These are phyloP conservation scores for Gnathonemus longibarbis DNA, from an alignment of 2,113 vertebrate genomes.

Conservation along the genomic window DNA sequence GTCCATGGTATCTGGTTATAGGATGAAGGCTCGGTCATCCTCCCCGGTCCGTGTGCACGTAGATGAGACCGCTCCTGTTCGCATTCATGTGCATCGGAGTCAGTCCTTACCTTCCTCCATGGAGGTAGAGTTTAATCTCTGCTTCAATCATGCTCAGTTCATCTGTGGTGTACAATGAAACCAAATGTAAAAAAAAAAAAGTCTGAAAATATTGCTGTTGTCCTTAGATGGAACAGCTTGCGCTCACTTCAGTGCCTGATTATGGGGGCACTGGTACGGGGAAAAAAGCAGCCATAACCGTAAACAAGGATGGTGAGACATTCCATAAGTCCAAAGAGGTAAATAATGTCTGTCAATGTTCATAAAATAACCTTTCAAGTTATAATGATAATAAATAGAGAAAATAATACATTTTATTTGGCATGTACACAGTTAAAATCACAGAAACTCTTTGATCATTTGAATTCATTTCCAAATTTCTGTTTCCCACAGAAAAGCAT, in stretches of 20 bases:
- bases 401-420: neutral
- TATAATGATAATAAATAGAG: neutral
- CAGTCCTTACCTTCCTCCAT: slow-evolving; percentile 15
- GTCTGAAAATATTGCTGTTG: neutral
- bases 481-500: neutral
- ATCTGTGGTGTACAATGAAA: neutral
- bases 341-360: neutral
- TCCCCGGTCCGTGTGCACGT: slow-evolving; percentile 17
- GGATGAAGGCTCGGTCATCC: slow-evolving; percentile 26
- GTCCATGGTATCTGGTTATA: neutral
- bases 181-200: neutral
- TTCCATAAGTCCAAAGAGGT: neutral
- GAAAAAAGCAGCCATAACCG: neutral
- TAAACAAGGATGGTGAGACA: neutral
- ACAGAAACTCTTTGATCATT: neutral
- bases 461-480: neutral
- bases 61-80: slow-evolving; percentile 9
- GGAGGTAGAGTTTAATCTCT: slow-evolving; percentile 4
- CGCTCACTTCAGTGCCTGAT: neutral
- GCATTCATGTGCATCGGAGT: slow-evolving; percentile 22
- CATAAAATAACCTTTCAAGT: neutral
- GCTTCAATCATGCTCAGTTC: neutral
- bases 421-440: neutral
- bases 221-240: neutral
- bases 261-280: neutral